These are phyloP conservation scores for Ictalurus furcatus DNA, from an alignment of 2,113 vertebrate genomes.

Conservation along the genomic window DNA sequence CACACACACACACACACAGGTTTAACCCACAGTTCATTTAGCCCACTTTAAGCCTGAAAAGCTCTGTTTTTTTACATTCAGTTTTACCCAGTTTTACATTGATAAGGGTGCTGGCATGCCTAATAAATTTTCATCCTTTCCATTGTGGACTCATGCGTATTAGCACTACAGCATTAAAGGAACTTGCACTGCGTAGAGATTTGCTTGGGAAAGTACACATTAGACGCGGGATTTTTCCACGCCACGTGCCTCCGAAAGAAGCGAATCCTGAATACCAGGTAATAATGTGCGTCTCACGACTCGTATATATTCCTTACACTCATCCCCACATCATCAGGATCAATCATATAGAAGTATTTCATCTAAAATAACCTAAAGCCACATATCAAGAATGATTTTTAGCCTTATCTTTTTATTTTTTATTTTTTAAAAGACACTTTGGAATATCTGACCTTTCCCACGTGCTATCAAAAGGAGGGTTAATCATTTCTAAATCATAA, in stretches of 20 bases:
- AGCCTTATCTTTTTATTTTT: slow-evolving; percentile 62
- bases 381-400: slow-evolving; percentile 65
- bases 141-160: slow-evolving; percentile 14
- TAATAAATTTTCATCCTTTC: slow-evolving; percentile 19
- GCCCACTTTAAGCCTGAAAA: slow-evolving; percentile 47
- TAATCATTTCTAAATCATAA: slow-evolving; percentile 73
- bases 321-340: not conserved
- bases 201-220: not conserved
- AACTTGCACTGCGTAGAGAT: not conserved
- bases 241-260: not conserved
- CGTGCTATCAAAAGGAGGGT: slow-evolving; percentile 67
- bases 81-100: slow-evolving; percentile 33
- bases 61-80: slow-evolving; percentile 26
- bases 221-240: not conserved
- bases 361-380: slow-evolving; percentile 72
- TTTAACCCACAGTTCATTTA: slow-evolving; percentile 58
- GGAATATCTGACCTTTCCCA: slow-evolving; percentile 67
- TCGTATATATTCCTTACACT: not conserved
- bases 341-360: slow-evolving; percentile 49
- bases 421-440: slow-evolving; percentile 57
- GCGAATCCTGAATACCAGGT: not conserved
- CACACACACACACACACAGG: slow-evolving; percentile 52
- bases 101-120: not conserved
- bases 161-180: slow-evolving; percentile 9
- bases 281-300: not conserved